Evolutionary conservation across 2,888 invertebrate species (phyloP).

Genomic region (Ormyrus thymus): DNA sequence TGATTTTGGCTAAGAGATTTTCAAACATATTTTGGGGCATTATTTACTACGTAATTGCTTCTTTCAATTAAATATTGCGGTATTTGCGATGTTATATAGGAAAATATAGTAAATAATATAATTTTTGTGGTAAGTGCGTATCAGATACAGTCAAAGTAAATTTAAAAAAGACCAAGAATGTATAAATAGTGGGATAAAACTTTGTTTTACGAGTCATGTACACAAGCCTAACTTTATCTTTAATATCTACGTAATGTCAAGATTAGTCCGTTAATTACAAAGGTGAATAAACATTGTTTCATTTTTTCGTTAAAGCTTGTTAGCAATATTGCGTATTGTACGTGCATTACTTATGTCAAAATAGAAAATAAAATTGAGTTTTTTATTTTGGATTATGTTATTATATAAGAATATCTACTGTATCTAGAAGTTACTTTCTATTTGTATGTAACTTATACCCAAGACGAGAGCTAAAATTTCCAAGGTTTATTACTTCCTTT

Average conservation of each 20-base stretch:
- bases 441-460: neutral
- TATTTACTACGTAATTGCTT: constrained; percentile 55
- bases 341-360: constrained; percentile 9
- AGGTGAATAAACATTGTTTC: neutral
- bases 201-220: constrained; percentile 25
- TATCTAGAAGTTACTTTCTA: neutral
- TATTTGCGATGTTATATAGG: constrained; percentile 3
- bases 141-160: constrained; percentile 16
- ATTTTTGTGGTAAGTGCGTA: constrained; percentile 9
- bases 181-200: constrained; percentile 8
- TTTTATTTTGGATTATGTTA: constrained; percentile 6
- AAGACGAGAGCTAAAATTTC: constrained; percentile 2
- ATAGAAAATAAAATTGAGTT: constrained; percentile 6
- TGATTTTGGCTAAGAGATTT: constrained; percentile 7
- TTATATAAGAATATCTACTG: constrained; percentile 6
- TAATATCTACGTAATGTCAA: neutral
- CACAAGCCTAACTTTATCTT: constrained; percentile 25
- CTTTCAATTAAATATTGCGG: constrained; percentile 17
- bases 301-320: constrained; percentile 2
- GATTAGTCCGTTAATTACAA: neutral
- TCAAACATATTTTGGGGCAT: constrained; percentile 63
- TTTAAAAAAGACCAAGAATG: constrained; percentile 5
- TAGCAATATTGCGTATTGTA: constrained; percentile 9
- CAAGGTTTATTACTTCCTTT: constrained; percentile 13
- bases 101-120: neutral